A percentile compares a stretch with the other conserved stretches of the same genome.
phyloP scores from a whole-genome alignment of 2,888 invertebrate genomes.

The Nineta flava region DNA sequence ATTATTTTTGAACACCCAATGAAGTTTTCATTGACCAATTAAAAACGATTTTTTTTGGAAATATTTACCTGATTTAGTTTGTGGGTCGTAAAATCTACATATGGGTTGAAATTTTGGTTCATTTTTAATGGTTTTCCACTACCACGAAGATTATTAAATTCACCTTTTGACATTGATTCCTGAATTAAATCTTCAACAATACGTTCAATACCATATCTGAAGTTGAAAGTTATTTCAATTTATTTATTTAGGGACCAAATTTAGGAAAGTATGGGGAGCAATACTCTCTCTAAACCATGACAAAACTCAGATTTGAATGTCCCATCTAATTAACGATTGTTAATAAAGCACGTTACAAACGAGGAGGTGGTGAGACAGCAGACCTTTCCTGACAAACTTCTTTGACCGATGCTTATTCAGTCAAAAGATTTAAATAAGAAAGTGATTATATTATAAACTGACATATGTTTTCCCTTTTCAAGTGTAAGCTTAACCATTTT shows the following conservation, averaged over 20 bases:
- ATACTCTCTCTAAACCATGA: not conserved
- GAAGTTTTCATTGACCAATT: too few relatives aligned
- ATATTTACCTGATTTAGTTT: constrained; percentile 56
- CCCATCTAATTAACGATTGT: not conserved
- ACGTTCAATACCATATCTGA: constrained; percentile 60
- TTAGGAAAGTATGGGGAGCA: not conserved
- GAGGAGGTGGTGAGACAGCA: too few relatives aligned
- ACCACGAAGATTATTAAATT: constrained; percentile 72
- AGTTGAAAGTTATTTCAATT: constrained; percentile 6
- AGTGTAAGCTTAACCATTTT: too few relatives aligned
- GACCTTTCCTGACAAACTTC: too few relatives aligned
- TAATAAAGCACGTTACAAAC: too few relatives aligned
- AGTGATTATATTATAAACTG: too few relatives aligned
- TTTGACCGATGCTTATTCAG: too few relatives aligned
- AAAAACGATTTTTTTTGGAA: not conserved
- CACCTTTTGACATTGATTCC: constrained; percentile 78
- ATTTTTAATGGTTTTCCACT: constrained; percentile 64
- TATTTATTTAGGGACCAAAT: not conserved
- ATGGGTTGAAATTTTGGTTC: constrained; percentile 56
- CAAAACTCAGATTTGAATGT: not conserved
- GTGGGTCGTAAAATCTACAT: constrained; percentile 76
- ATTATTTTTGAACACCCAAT: too few relatives aligned
- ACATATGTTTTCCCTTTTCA: too few relatives aligned
- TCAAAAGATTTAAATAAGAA: too few relatives aligned
- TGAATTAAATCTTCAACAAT: constrained; percentile 84